These are phyloP conservation scores for Telmatherina bonti DNA, from an alignment of 2,797 vertebrate genomes.

Conservation along the genomic window DNA sequence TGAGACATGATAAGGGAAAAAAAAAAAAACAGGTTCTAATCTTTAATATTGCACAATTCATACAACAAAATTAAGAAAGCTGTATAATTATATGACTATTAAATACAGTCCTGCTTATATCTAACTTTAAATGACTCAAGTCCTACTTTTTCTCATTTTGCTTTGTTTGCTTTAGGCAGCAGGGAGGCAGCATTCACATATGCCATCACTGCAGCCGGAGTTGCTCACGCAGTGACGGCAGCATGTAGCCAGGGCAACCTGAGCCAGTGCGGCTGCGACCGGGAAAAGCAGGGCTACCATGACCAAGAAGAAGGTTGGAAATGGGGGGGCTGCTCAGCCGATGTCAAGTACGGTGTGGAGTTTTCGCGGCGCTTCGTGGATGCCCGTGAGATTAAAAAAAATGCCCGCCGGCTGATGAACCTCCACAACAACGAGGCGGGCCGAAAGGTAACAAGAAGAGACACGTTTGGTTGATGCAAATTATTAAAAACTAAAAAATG, in stretches of 20 bases:
- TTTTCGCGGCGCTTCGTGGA: constrained; percentile 98
- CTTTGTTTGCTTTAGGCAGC: constrained; percentile 87
- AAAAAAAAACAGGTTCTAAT: too few relatives aligned
- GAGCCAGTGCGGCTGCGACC: constrained; percentile 97
- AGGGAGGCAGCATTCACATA: constrained; percentile 98
- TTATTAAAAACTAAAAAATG: neutral
- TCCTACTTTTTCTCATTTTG: neutral
- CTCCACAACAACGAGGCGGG: constrained; percentile 99
- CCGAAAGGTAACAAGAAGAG: constrained; percentile 88
- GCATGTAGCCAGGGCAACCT: constrained; percentile 98
- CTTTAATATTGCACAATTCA: neutral
- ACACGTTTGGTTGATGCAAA: neutral
- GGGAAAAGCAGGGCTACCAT: constrained; percentile 98
- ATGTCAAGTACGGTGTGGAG: constrained; percentile 97
- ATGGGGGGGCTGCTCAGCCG: constrained; percentile 98
- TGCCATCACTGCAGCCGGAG: constrained; percentile 96
- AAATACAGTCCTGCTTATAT: neutral
- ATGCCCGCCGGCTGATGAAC: constrained; percentile 97
- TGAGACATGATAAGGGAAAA: neutral
- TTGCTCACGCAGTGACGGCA: constrained; percentile 94
- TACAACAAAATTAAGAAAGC: neutral
- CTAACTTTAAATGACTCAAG: neutral
- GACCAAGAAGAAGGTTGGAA: constrained; percentile 98
- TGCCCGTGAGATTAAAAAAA: constrained; percentile 97
- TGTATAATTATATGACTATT: neutral